Conservation (phyloP, 2,888 invertebrate genomes). For the Xestia sexstrigata region DNA sequence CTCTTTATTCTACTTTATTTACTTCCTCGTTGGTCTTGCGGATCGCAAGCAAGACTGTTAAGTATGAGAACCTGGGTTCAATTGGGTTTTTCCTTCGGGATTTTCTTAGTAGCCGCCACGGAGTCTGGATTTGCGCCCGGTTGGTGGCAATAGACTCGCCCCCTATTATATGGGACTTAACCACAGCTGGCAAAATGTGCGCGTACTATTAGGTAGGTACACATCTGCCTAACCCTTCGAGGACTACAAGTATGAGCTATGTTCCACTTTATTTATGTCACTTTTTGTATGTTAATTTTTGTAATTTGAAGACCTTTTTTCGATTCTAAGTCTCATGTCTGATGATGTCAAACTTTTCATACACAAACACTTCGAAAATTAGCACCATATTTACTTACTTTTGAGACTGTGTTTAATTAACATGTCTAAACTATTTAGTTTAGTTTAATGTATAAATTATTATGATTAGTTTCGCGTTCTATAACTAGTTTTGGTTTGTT, state of each 20-base stretch:
- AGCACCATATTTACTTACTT: slow-evolving; percentile 17
- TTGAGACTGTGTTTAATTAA: slow-evolving; percentile 3
- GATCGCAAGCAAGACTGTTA: no score
- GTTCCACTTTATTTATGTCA: neutral
- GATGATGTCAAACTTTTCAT: neutral
- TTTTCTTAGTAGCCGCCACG: no score
- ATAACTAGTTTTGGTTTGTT: slow-evolving; percentile 35
- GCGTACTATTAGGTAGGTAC: no score
- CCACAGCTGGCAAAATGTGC: no score
- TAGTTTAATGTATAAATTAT: slow-evolving; percentile 47
- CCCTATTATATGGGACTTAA: no score
- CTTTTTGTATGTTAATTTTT: neutral
- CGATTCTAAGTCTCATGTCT: neutral
- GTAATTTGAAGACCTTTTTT: neutral
- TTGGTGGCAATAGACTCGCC: no score
- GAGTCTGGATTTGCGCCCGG: no score
- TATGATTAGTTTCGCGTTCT: slow-evolving; percentile 47
- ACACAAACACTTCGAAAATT: neutral
- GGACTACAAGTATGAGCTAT: no score
- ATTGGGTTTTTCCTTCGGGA: no score
- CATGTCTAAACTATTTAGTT: slow-evolving; percentile 30
- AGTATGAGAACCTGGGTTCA: no score
- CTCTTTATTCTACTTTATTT: neutral
- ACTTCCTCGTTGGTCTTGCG: no score
- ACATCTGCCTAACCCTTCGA: no score